Evolutionary conservation across 2,113 vertebrate species (phyloP).

Genomic region (Chloropsis cyanopogon): DNA sequence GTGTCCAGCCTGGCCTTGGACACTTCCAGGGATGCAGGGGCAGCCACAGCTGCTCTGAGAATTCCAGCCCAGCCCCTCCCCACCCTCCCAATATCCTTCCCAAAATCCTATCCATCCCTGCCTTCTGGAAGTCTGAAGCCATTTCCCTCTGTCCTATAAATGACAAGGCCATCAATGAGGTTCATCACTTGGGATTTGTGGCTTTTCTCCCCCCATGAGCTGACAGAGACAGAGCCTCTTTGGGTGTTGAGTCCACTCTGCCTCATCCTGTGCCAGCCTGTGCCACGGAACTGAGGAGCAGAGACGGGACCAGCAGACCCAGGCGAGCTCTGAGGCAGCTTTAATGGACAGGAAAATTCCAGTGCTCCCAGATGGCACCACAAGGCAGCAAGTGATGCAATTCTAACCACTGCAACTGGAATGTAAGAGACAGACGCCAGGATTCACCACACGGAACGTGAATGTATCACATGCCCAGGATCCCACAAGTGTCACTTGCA

Average conservation of each 20-base stretch:
- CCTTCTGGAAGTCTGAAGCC: background rate
- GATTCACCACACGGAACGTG: background rate
- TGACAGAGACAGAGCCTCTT: background rate
- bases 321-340: background rate
- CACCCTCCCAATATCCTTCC: background rate
- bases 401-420: background rate
- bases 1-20: background rate
- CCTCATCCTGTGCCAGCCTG: background rate
- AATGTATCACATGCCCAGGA: accelerated
- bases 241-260: background rate
- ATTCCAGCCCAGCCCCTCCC: background rate
- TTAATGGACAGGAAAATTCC: background rate
- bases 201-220: background rate
- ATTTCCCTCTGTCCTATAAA: background rate
- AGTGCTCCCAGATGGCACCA: background rate
- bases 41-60: background rate
- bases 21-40: background rate
- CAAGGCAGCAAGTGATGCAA: background rate
- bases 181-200: background rate
- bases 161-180: background rate
- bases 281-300: background rate
- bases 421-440: background rate
- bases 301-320: background rate
- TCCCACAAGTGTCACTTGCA: accelerated
- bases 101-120: background rate